phyloP scores from a whole-genome alignment of 2,888 invertebrate genomes.

The Acholoe squamosa region DNA sequence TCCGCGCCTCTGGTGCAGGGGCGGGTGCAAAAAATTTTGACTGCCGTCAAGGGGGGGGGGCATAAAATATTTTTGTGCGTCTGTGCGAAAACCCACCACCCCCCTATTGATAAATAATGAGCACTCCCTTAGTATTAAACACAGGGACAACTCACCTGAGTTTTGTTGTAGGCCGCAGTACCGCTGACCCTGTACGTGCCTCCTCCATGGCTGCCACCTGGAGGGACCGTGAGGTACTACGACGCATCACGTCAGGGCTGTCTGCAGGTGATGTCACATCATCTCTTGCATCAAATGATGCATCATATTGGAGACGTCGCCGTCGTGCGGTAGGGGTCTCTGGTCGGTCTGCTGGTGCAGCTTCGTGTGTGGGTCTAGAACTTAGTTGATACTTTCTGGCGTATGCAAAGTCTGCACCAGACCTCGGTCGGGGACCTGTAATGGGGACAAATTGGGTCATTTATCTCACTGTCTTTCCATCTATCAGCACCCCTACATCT shows the following conservation, averaged over 20 bases:
- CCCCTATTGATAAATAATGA: no score
- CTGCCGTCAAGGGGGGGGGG: no score
- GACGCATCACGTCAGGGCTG: conserved; percentile 5
- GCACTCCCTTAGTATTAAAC: no score
- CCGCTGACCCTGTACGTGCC: neutral
- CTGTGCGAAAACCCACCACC: no score
- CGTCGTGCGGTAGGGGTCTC: conserved; percentile 23
- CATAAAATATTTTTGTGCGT: no score
- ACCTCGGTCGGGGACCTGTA: neutral
- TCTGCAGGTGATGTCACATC: neutral
- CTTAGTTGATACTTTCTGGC: neutral
- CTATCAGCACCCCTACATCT: no score
- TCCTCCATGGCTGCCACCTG: conserved; percentile 31
- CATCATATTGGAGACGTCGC: conserved; percentile 41
- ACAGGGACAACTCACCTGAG: no score
- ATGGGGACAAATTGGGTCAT: neutral
- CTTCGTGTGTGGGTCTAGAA: neutral
- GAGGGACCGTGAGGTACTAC: neutral
- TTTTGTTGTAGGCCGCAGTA: neutral
- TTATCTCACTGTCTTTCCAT: no score
- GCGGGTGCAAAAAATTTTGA: no score
- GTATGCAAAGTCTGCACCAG: neutral
- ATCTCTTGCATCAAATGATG: conserved; percentile 46
- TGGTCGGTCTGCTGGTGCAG: neutral
- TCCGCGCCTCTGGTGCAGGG: no score